Evolutionary conservation across 2,888 invertebrate genomes (phyloP).

Genomic region (Dynastes grantii): DNA sequence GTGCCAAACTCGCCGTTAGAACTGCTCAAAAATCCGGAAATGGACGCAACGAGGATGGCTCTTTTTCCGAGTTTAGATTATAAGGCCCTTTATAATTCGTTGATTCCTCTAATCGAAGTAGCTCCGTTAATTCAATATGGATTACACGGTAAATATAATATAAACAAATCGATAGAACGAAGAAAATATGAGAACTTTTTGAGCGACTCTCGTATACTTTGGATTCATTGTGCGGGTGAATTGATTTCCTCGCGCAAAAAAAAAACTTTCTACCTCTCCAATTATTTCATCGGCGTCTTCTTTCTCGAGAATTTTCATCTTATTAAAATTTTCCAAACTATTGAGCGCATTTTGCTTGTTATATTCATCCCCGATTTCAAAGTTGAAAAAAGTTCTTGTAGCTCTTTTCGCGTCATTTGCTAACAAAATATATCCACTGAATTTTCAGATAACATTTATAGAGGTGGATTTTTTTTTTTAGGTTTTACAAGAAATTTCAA

Average conservation of each 20-base stretch:
- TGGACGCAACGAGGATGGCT: constrained; percentile 89
- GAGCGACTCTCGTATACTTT: not conserved
- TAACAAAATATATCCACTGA: not conserved
- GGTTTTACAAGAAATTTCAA: too few relatives aligned
- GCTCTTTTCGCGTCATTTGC: not conserved
- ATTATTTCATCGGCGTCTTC: not conserved
- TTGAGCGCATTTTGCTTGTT: not conserved
- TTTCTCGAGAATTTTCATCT: not conserved
- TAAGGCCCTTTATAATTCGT: constrained; percentile 93
- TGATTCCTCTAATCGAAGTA: constrained; percentile 93
- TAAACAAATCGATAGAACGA: not conserved
- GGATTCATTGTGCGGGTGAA: not conserved
- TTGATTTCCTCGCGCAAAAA: not conserved
- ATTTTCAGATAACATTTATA: not conserved
- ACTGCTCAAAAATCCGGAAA: constrained; percentile 89
- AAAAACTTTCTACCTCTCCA: not conserved
- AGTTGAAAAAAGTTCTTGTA: constrained; percentile 2
- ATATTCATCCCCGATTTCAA: not conserved
- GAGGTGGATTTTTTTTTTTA: not conserved
- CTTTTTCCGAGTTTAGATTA: constrained; percentile 98
- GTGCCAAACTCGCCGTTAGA: constrained; percentile 94
- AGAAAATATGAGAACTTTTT: not conserved
- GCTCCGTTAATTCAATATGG: constrained; percentile 93
- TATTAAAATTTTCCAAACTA: constrained; percentile 5
- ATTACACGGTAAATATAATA: constrained; percentile 78